These are phyloP conservation scores for Anguilla rostrata DNA, from an alignment of 2,113 vertebrate genomes.

Conservation along the genomic window DNA sequence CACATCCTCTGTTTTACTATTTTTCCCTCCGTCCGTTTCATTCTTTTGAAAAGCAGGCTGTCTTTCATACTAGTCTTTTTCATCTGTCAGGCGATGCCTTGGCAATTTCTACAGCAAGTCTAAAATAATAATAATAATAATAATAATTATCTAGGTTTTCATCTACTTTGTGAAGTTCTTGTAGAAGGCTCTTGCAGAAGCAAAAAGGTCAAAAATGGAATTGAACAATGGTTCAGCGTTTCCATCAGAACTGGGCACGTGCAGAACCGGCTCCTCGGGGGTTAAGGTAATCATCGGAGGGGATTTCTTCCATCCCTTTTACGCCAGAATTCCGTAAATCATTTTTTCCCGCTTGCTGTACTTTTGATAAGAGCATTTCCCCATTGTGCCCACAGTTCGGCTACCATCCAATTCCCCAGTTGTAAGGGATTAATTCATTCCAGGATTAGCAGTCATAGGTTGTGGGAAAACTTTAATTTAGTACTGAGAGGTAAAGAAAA, in stretches of 20 bases:
- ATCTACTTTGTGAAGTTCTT: too few relatives aligned
- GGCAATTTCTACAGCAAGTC: too few relatives aligned
- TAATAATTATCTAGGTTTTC: too few relatives aligned
- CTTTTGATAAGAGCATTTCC: constrained; percentile 18
- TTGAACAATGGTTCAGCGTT: not conserved
- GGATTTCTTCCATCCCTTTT: constrained; percentile 8
- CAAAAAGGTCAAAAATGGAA: too few relatives aligned
- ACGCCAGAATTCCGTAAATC: not conserved
- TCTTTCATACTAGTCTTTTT: not conserved
- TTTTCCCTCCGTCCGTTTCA: not conserved
- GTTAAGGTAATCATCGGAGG: not conserved
- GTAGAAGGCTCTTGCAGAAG: too few relatives aligned
- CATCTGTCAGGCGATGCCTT: too few relatives aligned
- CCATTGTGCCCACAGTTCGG: constrained; percentile 9
- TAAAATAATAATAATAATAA: too few relatives aligned
- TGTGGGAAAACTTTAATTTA: constrained; percentile 9
- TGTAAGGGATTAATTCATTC: constrained; percentile 23
- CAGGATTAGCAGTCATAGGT: constrained; percentile 21
- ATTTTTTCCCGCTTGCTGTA: not conserved
- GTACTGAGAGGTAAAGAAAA: constrained; percentile 14
- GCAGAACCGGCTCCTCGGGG: not conserved
- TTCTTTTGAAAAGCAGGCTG: not conserved
- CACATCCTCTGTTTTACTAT: not conserved
- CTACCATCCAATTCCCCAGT: constrained; percentile 6
- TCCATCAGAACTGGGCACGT: not conserved